phyloP scores from a whole-genome alignment of 2,797 vertebrate genomes.

The Vireo griseus region DNA sequence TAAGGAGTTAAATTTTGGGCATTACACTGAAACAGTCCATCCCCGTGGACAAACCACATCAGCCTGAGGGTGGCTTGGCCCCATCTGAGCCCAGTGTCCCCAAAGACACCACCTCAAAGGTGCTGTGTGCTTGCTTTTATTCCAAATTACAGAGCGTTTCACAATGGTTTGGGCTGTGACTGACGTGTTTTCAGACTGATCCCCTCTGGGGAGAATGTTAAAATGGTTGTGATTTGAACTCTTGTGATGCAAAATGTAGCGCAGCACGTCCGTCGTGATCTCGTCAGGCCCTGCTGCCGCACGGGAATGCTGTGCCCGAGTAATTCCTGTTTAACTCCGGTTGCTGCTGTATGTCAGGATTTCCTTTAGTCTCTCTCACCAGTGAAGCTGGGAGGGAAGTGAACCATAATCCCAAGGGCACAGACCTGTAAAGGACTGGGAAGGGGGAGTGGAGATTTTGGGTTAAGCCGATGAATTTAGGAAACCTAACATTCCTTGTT shows the following conservation, averaged over 20 bases:
- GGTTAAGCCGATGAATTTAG: constrained; percentile 5
- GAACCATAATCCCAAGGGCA: constrained; percentile 2
- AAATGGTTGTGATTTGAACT: neutral
- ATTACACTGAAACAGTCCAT: constrained; percentile 34
- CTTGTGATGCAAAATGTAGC: neutral
- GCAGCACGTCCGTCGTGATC: neutral
- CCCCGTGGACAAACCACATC: neutral
- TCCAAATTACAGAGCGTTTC: neutral
- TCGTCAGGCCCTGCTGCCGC: neutral
- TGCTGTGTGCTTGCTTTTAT: neutral
- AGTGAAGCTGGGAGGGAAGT: neutral
- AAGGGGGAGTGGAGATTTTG: constrained; percentile 1
- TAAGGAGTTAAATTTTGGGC: constrained; percentile 53
- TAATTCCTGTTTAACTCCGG: constrained; percentile 1
- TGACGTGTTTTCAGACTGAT: neutral
- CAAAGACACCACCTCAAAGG: neutral
- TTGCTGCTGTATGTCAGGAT: constrained; percentile 57
- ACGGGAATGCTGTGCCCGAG: neutral
- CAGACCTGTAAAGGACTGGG: neutral
- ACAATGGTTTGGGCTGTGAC: neutral
- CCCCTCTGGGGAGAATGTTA: neutral
- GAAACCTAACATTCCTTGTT: constrained; percentile 46
- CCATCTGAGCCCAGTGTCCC: neutral
- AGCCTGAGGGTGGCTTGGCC: neutral
- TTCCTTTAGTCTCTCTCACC: neutral